Evolutionary conservation across 2,888 invertebrate species (phyloP).

Genomic region (Germaria angustata): DNA sequence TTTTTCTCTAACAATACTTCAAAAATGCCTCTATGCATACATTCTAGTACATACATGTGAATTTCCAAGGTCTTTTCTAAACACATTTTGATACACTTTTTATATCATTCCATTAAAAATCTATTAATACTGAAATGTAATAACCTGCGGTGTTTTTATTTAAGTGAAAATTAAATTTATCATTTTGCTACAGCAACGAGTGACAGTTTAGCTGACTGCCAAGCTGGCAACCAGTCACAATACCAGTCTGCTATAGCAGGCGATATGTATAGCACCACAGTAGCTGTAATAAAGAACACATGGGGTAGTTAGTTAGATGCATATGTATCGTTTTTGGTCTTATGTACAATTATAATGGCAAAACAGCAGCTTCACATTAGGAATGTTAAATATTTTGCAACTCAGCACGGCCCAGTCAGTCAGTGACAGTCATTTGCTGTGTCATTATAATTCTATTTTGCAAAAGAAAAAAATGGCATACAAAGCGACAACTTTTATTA

Average conservation of each 20-base stretch:
- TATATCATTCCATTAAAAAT: conserved; percentile 15
- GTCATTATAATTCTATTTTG: conserved; percentile 38
- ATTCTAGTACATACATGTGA: background rate
- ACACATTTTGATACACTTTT: conserved; percentile 19
- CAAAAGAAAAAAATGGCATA: background rate
- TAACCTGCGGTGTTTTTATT: conserved; percentile 58
- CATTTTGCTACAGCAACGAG: conserved; percentile 24
- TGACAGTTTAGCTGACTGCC: conserved; percentile 21
- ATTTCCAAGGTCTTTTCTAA: conserved; percentile 40
- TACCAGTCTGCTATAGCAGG: conserved; percentile 1
- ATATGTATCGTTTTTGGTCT: background rate
- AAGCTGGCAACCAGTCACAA: background rate
- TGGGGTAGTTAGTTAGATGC: conserved; percentile 14
- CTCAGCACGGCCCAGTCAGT: background rate
- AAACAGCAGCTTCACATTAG: background rate
- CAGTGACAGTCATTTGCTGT: conserved; percentile 19
- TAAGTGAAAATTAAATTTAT: conserved; percentile 56
- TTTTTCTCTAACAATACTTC: background rate
- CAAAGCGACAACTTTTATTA: background rate
- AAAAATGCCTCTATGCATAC: background rate
- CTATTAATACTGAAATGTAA: conserved; percentile 51
- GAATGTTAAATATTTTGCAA: background rate
- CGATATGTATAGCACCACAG: conserved; percentile 3
- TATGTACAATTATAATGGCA: background rate
- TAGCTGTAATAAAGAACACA: conserved; percentile 2